A percentile compares a stretch with the other conserved stretches of the same genome.
phyloP scores from a whole-genome alignment of 2,797 vertebrate genomes.

The Pagetopsis macropterus region DNA sequence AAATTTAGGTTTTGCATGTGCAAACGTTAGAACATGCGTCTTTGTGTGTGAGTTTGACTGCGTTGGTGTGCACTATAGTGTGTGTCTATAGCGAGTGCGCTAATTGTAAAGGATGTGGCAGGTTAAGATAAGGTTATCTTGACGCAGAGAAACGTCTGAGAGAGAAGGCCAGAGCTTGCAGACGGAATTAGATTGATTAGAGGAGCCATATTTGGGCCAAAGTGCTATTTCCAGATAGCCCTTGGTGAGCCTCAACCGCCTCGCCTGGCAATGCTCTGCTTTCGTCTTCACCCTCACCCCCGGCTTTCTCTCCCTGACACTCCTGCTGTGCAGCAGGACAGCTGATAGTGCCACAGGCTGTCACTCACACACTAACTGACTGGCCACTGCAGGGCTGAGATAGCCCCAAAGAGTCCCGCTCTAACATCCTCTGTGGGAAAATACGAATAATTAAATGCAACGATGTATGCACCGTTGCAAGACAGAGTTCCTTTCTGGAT shows the following conservation, averaged over 20 bases:
- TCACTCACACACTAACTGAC: slow-evolving; percentile 80
- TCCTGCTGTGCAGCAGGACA: slow-evolving; percentile 77
- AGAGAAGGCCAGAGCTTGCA: slow-evolving; percentile 73
- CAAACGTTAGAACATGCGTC: slow-evolving; percentile 22
- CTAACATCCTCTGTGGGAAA: slow-evolving; percentile 59
- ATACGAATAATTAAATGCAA: slow-evolving; percentile 60
- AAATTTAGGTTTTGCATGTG: slow-evolving; percentile 16
- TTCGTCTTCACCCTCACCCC: slow-evolving; percentile 65
- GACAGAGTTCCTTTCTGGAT: slow-evolving; percentile 37
- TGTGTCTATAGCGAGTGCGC: slow-evolving; percentile 68
- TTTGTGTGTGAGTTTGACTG: slow-evolving; percentile 37
- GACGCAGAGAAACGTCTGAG: slow-evolving; percentile 80
- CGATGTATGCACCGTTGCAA: slow-evolving; percentile 54
- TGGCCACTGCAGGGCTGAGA: slow-evolving; percentile 79
- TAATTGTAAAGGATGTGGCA: slow-evolving; percentile 97
- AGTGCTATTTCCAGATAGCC: slow-evolving; percentile 80
- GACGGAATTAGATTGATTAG: slow-evolving; percentile 81
- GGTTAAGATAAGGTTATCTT: slow-evolving; percentile 98
- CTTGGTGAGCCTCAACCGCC: slow-evolving; percentile 67
- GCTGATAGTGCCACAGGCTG: slow-evolving; percentile 83
- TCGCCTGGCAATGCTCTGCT: slow-evolving; percentile 69
- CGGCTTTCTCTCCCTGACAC: slow-evolving; percentile 61
- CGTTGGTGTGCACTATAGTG: slow-evolving; percentile 46
- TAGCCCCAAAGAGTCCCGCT: slow-evolving; percentile 71
- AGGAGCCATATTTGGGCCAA: slow-evolving; percentile 75